Evolutionary conservation across 2,888 invertebrate genomes (phyloP).

Genomic region (Xylophagus ater): DNA sequence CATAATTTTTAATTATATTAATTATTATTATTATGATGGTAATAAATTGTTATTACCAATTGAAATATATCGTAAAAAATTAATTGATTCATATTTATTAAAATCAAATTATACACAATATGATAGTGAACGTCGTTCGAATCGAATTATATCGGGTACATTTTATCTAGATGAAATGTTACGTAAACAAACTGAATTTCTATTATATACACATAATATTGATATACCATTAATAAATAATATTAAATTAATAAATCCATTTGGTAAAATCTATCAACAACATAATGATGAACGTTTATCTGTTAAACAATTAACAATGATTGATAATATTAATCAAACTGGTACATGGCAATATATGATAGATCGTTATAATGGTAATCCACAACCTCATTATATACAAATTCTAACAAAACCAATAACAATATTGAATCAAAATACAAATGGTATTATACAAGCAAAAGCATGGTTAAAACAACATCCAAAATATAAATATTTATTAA

Average conservation of each 20-base stretch:
- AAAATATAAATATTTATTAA: too few relatives aligned
- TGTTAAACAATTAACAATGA: constrained; percentile 42
- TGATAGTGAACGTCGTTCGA: too few relatives aligned
- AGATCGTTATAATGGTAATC: constrained; percentile 45
- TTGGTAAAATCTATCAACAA: constrained; percentile 38
- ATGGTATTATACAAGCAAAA: constrained; percentile 31
- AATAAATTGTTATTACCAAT: constrained; percentile 39
- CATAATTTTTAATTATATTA: constrained; percentile 41
- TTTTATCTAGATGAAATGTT: constrained; percentile 45
- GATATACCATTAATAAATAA: constrained; percentile 43
- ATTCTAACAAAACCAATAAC: constrained; percentile 46
- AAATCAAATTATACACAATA: constrained; percentile 3
- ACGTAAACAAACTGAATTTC: constrained; percentile 43
- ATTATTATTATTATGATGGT: constrained; percentile 40
- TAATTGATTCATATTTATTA: constrained; percentile 19
- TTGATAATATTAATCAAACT: constrained; percentile 44
- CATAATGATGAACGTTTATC: constrained; percentile 42
- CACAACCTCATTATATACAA: constrained; percentile 50
- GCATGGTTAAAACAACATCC: constrained; percentile 41
- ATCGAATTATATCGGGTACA: constrained; percentile 41
- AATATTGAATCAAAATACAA: neutral
- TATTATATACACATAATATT: constrained; percentile 43
- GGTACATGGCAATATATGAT: constrained; percentile 50
- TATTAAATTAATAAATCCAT: constrained; percentile 42
- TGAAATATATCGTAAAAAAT: constrained; percentile 29